Evolutionary conservation across 1,140 invertebrate species (phyloP).

Genomic region (Pogonus chalceus): DNA sequence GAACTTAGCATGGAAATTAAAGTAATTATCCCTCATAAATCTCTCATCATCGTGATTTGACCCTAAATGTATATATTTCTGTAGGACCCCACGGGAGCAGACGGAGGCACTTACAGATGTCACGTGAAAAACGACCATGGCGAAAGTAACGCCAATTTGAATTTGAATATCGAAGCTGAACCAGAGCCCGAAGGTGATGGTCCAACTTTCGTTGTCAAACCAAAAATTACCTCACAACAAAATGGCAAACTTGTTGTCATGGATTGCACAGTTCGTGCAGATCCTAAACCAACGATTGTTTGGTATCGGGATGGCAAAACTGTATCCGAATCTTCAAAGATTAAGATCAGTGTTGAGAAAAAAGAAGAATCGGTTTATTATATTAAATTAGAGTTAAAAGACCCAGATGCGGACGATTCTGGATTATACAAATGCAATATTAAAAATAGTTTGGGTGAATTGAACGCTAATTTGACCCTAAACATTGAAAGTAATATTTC

Average conservation of each 20-base stretch:
- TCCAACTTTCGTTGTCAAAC: constrained; percentile 97
- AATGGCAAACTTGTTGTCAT: constrained; percentile 95
- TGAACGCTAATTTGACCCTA: constrained; percentile 91
- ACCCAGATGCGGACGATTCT: constrained; percentile 89
- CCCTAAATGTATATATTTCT: constrained; percentile 23
- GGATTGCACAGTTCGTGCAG: constrained; percentile 91
- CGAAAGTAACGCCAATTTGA: constrained; percentile 96
- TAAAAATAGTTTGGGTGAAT: constrained; percentile 90
- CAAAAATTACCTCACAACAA: constrained; percentile 86
- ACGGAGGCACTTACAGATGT: constrained; percentile 95
- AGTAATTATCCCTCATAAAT: too few relatives aligned
- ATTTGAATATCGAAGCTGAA: constrained; percentile 94
- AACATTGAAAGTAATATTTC: constrained; percentile 89
- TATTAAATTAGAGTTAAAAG: constrained; percentile 80
- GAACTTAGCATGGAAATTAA: constrained; percentile 81
- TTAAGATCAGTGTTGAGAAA: constrained; percentile 61
- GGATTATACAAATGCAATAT: constrained; percentile 98
- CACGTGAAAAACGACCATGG: constrained; percentile 94
- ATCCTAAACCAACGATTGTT: constrained; percentile 85
- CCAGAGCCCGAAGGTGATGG: constrained; percentile 86
- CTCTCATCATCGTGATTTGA: too few relatives aligned
- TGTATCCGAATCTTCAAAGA: constrained; percentile 69
- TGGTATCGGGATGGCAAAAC: constrained; percentile 80
- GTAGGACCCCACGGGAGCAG: constrained; percentile 84
- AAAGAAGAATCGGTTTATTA: constrained; percentile 79